Evolutionary conservation across 2,113 vertebrate genomes (phyloP), one percentile per base, ranked within the genome.

Genomic region (Charina bottae): DNA sequence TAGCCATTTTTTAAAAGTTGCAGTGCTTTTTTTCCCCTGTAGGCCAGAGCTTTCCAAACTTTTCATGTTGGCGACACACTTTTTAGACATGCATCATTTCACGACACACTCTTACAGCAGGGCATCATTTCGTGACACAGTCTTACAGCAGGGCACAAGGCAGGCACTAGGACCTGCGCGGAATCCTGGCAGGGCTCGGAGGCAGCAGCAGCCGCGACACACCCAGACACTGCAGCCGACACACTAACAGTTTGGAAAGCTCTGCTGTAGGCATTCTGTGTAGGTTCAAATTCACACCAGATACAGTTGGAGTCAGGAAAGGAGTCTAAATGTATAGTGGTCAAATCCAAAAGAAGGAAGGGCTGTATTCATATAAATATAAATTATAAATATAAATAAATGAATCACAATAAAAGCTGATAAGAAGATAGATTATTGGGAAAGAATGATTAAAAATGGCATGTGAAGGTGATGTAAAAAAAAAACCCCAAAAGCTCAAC

Each of bases 1-100:
- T 89, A 28, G 33, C 83, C 87, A 92, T 12, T 72, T 88, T 91
- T 24, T 92, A n/a, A 37, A 83, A 68, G 84, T 85, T 85, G 33
- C 90, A 37, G 15, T 83, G 46, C 15, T 86, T 85, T 12, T 72
- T 85, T 89, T 92, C n/a, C n/a, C n/a, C n/a, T n/a, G n/a, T n/a
- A n/a, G n/a, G n/a, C n/a, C n/a, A n/a, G n/a, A n/a, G n/a, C n/a
- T n/a, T n/a, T n/a, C n/a, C n/a, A n/a, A n/a, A n/a, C n/a, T n/a
- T n/a, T n/a, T n/a, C n/a, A n/a, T n/a, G n/a, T n/a, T n/a, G n/a
- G n/a, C n/a, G n/a, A n/a, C n/a, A n/a, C n/a, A n/a, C n/a, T n/a
- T n/a, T n/a, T n/a, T n/a, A n/a, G n/a, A n/a, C n/a, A n/a, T n/a
- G n/a, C n/a, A n/a, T n/a, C n/a, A n/a, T n/a, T n/a, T n/a, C n/a